These are phyloP conservation scores for Drosophila crucigera DNA, from an alignment of 2,888 invertebrate species.

Conservation along the genomic window DNA sequence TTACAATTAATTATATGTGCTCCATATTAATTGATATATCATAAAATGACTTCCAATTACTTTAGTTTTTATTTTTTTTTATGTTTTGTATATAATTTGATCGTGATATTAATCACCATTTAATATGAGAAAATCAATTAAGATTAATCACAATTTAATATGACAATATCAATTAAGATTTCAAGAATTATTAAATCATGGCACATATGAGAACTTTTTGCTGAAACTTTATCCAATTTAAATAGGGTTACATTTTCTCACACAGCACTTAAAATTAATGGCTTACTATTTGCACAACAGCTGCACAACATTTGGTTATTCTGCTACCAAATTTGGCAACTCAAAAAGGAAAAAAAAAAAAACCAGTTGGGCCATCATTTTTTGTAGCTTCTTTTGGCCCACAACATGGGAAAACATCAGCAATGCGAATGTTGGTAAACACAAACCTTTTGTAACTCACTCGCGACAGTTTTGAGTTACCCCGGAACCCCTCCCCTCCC, in stretches of 20 bases:
- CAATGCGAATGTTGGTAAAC: slow-evolving; percentile 78
- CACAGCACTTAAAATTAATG: slow-evolving; percentile 74
- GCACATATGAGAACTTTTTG: not conserved
- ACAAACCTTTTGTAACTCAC: slow-evolving; percentile 77
- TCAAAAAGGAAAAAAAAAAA: not conserved
- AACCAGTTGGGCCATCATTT: slow-evolving; percentile 37
- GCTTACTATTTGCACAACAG: slow-evolving; percentile 73
- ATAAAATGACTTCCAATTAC: not conserved
- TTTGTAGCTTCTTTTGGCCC: slow-evolving; percentile 19
- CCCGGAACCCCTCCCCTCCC: not conserved
- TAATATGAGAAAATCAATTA: too few relatives aligned
- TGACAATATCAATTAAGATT: too few relatives aligned
- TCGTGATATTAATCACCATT: too few relatives aligned
- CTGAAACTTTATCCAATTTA: not conserved
- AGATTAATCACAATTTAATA: too few relatives aligned
- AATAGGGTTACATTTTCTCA: slow-evolving; percentile 5
- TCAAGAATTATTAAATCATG: not conserved
- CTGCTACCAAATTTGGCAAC: slow-evolving; percentile 39
- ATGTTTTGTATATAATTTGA: too few relatives aligned
- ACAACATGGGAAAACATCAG: not conserved
- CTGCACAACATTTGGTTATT: slow-evolving; percentile 69
- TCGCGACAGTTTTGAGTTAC: slow-evolving; percentile 52
- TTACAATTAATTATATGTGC: slow-evolving; percentile 56
- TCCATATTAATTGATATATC: not conserved
- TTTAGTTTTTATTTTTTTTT: too few relatives aligned